Base-by-base conservation (phyloP, 2,888 invertebrate genomes). In the Eledona agricola region DNA sequence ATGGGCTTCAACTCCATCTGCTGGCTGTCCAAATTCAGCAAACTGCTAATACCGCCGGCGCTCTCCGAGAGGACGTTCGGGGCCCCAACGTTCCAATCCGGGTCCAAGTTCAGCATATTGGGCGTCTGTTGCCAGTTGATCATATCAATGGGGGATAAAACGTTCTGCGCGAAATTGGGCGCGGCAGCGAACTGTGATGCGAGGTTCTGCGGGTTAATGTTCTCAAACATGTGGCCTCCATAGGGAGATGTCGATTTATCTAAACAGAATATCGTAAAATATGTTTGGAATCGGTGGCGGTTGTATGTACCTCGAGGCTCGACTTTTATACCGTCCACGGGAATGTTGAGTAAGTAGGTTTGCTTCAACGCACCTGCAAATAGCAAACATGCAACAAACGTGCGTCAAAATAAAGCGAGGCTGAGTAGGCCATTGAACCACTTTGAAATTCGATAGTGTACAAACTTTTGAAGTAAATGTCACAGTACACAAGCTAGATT, bases 21-120 rank as follows among this genome's bases (percentile, higher is more conserved):
- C 42, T 77, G 78, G 56, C 77, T 79, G 58, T 80, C 80, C 62
- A 80, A 72, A 64, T 77, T 77, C 12, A 78, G 54, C 26, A 79
- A 60, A 55, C 67, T 75, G 47, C 64, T 71, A n/a, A 68, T 58
- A 49, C 65, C 67, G 35, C 58, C 62, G 3, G 20, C 35, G 35
- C 58, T 63, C 62, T 66, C 55, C 23, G 37, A 19, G 20, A 51
- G 26, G 9, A 47, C 53, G 16, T 35, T 45, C 10, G 10, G 17
- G 2, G 55, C 9, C 3, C 50, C 28, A 4, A 32, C 19, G 29
- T 43, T 6, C 35, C 32, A 22, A 16, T 7, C 3, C 46, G 12
- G 1, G 25, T 11, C 7, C n/a, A 38, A 37, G 32, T 28, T 37
- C n/a, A 34, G 9, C 3, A 15, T n/a, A 12, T 34, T 47, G 10